Conservation (phyloP, 2,113 vertebrate genomes). For the Microcebus griseorufus region DNA sequence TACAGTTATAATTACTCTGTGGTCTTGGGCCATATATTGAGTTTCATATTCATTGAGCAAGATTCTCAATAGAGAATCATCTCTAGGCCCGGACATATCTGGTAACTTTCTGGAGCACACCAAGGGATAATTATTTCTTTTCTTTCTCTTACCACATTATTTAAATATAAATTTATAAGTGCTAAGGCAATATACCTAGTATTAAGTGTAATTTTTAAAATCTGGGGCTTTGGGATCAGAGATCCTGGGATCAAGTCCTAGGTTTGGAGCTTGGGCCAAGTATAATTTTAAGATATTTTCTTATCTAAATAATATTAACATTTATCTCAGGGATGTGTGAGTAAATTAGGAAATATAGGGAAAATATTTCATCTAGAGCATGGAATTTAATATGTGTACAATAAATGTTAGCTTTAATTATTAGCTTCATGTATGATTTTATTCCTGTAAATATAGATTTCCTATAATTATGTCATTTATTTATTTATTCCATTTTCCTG, state of each 20-base stretch:
- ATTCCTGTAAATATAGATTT: neutral
- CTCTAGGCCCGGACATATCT: neutral
- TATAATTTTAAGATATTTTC: slow-evolving; percentile 19
- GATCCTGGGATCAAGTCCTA: neutral
- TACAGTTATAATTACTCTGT: slow-evolving; percentile 42
- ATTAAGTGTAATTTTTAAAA: neutral
- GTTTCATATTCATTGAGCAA: slow-evolving; percentile 13
- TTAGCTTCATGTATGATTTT: neutral
- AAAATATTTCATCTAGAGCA: neutral
- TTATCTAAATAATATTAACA: neutral
- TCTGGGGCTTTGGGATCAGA: neutral
- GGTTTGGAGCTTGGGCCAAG: neutral
- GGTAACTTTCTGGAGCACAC: neutral
- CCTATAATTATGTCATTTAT: neutral
- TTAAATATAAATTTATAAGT: neutral
- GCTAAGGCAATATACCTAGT: neutral
- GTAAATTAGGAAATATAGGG: neutral
- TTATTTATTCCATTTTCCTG: neutral
- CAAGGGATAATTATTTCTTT: neutral
- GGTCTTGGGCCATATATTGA: neutral
- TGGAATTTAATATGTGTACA: neutral
- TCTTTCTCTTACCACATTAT: neutral
- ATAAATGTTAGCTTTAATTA: slow-evolving; percentile 15
- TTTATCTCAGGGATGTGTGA: neutral
- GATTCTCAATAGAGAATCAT: slow-evolving; percentile 36